Conservation (phyloP, 2,797 vertebrate genomes). For the Telmatherina bonti region DNA sequence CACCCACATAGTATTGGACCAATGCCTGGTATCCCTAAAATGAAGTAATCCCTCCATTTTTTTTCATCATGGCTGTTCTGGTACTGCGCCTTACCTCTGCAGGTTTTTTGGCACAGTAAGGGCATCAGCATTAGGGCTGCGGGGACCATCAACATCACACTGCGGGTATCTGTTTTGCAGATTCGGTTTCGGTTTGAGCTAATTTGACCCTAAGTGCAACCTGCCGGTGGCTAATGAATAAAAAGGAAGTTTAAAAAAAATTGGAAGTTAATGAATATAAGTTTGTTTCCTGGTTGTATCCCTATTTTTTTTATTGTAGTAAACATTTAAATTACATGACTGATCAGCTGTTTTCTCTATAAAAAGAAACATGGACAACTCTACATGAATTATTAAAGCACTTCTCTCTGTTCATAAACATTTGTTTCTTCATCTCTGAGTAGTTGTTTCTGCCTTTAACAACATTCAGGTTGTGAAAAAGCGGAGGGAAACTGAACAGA, state of each 20-base stretch:
- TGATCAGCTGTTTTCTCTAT: background rate
- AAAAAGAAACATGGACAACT: background rate
- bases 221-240: background rate
- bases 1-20: background rate
- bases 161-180: no score
- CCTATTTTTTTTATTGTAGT: no score
- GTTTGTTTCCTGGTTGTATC: background rate
- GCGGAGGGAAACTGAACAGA: conserved; percentile 49
- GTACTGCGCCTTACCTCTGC: no score
- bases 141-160: no score
- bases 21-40: background rate
- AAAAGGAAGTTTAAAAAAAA: background rate
- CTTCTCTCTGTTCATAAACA: no score
- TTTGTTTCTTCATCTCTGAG: background rate
- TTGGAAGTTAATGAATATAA: background rate
- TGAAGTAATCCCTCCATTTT: background rate
- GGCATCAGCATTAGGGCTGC: no score
- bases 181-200: no score
- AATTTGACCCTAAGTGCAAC: background rate
- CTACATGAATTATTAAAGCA: background rate
- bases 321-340: background rate
- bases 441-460: background rate
- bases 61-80: no score
- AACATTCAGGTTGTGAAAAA: background rate
- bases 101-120: no score